Conservation (phyloP, 2,113 vertebrate species). For the Sylvilagus bachmani region DNA sequence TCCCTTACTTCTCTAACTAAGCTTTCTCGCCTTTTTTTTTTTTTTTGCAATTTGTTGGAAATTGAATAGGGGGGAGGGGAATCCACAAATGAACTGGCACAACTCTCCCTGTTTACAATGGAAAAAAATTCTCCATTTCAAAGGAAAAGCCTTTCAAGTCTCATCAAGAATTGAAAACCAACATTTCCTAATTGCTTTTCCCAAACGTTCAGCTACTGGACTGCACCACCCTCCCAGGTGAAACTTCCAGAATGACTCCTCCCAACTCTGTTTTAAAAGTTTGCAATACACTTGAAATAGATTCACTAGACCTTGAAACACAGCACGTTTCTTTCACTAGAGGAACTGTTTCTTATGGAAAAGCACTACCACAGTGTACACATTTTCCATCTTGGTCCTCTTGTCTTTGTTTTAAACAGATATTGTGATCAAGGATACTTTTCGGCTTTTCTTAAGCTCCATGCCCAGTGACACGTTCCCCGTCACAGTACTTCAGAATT, state of each 20-base stretch:
- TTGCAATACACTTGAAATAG: not conserved
- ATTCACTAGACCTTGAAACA: not conserved
- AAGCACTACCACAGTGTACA: not conserved
- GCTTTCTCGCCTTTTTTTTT: not conserved
- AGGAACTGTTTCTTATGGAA: slow-evolving; percentile 14
- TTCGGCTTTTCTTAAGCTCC: slow-evolving; percentile 93
- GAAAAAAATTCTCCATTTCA: not conserved
- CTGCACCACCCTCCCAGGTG: not conserved
- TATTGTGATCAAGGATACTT: slow-evolving; percentile 88
- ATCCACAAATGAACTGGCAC: not conserved
- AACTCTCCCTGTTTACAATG: not conserved
- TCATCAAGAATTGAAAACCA: not conserved
- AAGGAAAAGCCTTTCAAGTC: not conserved
- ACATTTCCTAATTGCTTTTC: slow-evolving; percentile 27
- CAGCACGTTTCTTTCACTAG: not conserved
- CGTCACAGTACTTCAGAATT: slow-evolving; percentile 93
- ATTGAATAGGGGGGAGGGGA: not conserved
- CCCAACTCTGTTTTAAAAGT: not conserved
- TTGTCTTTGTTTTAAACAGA: slow-evolving; percentile 84
- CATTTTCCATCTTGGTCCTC: not conserved
- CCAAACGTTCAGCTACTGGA: not conserved
- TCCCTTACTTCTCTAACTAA: not conserved
- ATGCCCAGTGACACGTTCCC: slow-evolving; percentile 92
- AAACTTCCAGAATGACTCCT: not conserved
- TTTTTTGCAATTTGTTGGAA: not conserved